Percentiles rank a stretch among this genome's conserved stretches.
Conservation (phyloP, 2,888 invertebrate genomes). For the Neoascia interrupta region DNA sequence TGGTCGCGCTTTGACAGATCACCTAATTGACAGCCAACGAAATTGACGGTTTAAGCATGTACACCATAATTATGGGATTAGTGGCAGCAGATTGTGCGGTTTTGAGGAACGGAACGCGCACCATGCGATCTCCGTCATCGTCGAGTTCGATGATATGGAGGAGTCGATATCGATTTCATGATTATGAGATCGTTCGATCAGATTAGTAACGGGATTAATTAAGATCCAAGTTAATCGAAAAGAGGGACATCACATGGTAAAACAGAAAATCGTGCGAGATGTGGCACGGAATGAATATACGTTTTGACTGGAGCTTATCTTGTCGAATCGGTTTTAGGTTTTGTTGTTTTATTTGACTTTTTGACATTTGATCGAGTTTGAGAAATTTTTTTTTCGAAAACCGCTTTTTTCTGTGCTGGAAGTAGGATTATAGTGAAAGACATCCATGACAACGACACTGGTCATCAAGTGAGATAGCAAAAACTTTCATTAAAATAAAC, state of each 20-base stretch:
- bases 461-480: too few species aligned
- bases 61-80: constrained; percentile 67
- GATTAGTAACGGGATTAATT: constrained; percentile 69
- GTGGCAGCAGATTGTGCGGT: constrained; percentile 50
- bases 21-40: constrained; percentile 68
- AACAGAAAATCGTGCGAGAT: constrained; percentile 42
- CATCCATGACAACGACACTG: too few species aligned
- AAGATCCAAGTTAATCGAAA: constrained; percentile 43
- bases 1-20: constrained; percentile 62
- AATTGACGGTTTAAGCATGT: constrained; percentile 68
- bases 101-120: too few species aligned
- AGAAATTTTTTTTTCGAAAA: constrained; percentile 18
- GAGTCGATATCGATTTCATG: constrained; percentile 64
- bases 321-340: too few species aligned
- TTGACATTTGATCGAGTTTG: constrained; percentile 45
- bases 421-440: too few species aligned
- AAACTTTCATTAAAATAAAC: too few species aligned
- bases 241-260: background rate
- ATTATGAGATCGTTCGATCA: constrained; percentile 66
- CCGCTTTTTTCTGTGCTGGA: background rate
- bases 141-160: constrained; percentile 19
- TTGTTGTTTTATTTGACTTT: constrained; percentile 10
- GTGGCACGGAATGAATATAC: constrained; percentile 38
- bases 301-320: background rate
- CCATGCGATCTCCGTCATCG: background rate